Evolutionary conservation across 2,888 invertebrate species (phyloP).

Genomic region (Galerucella calmariensis): DNA sequence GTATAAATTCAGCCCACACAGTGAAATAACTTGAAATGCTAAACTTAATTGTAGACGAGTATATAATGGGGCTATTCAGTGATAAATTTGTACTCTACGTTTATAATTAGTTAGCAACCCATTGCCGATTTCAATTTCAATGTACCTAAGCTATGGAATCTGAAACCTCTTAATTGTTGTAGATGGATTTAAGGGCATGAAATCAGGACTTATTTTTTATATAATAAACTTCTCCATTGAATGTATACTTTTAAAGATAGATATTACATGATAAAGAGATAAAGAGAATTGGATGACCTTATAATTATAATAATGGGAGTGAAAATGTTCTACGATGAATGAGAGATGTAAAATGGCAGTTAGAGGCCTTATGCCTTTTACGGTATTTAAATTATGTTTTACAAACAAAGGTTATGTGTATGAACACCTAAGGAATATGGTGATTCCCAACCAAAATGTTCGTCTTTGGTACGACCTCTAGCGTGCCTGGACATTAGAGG

Average conservation of each 20-base stretch:
- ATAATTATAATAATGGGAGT: constrained; percentile 36
- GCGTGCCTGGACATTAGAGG: no score
- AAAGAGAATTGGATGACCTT: constrained; percentile 10
- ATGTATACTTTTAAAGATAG: constrained; percentile 11
- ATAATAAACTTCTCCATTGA: constrained; percentile 28
- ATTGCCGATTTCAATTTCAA: not conserved
- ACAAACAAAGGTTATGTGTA: constrained; percentile 41
- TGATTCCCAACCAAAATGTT: not conserved
- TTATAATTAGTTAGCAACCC: constrained; percentile 2
- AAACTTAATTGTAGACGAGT: no score
- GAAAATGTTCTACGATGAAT: constrained; percentile 48
- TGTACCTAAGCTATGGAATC: not conserved
- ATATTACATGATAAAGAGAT: constrained; percentile 23
- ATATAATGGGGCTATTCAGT: not conserved
- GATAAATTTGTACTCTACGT: not conserved
- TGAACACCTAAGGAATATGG: not conserved
- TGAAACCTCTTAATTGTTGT: not conserved
- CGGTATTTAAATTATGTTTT: constrained; percentile 33
- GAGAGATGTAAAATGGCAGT: constrained; percentile 51
- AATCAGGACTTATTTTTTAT: not conserved
- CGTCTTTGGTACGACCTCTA: not conserved
- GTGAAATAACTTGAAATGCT: no score
- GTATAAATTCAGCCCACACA: no score
- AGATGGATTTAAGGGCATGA: not conserved
- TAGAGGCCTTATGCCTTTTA: constrained; percentile 44